These are phyloP conservation scores for Oryzias javanicus DNA, from an alignment of 2,113 vertebrate species.

Conservation along the genomic window DNA sequence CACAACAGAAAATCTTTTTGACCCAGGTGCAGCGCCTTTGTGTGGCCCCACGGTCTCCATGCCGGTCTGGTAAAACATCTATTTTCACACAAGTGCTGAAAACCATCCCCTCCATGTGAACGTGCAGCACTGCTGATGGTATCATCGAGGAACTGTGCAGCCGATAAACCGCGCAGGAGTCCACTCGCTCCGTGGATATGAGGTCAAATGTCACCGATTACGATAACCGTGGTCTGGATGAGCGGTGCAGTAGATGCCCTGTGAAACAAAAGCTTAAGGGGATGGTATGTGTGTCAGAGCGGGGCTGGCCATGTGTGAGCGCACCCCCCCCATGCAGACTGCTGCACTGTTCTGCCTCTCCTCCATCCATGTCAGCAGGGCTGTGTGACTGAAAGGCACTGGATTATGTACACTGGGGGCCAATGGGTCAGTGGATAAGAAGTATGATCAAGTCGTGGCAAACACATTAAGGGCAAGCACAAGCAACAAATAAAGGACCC, in stretches of 20 bases:
- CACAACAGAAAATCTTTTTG: slow-evolving; percentile 20
- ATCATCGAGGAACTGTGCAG: slow-evolving; percentile 16
- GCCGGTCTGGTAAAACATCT: slow-evolving; percentile 26
- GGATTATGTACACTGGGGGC: slow-evolving; percentile 67
- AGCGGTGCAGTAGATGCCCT: slow-evolving; percentile 27
- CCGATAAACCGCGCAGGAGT: slow-evolving; percentile 5
- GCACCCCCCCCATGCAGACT: slow-evolving; percentile 30
- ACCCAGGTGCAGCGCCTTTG: slow-evolving; percentile 28
- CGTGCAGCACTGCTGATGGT: slow-evolving; percentile 14
- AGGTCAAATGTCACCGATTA: slow-evolving; percentile 44
- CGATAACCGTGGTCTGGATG: slow-evolving; percentile 21
- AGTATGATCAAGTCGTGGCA: too few relatives aligned
- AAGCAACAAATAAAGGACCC: too few relatives aligned
- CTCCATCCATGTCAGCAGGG: slow-evolving; percentile 60
- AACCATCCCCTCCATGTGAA: slow-evolving; percentile 10
- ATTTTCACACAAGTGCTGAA: slow-evolving; percentile 14
- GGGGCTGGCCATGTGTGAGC: slow-evolving; percentile 30
- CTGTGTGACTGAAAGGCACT: slow-evolving; percentile 58
- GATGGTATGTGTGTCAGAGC: slow-evolving; percentile 58
- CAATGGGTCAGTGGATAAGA: slow-evolving; percentile 76
- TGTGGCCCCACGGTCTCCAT: neutral
- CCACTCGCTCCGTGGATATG: slow-evolving; percentile 33
- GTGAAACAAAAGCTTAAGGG: slow-evolving; percentile 57
- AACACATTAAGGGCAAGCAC: too few relatives aligned
- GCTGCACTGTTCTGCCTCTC: slow-evolving; percentile 38